Conservation (phyloP, 1,140 invertebrate species). For the Trichogramma pretiosum region DNA sequence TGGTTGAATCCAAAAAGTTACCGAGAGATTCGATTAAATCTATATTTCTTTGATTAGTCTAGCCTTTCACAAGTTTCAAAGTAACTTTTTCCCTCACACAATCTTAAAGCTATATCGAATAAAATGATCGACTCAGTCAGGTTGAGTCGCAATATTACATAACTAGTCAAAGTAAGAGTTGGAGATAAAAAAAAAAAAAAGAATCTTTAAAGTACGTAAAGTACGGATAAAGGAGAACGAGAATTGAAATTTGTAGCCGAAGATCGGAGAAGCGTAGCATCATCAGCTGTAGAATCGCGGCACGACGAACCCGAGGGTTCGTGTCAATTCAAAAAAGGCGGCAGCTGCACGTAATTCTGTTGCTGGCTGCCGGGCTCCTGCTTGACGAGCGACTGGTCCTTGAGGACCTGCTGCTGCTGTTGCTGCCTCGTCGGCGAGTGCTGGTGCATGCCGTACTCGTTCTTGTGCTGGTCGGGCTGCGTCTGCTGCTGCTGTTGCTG, state of each 20-base stretch:
- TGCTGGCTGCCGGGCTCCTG: slow-evolving; percentile 52
- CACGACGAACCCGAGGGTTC: slow-evolving; percentile 32
- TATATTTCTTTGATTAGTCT: too few species aligned
- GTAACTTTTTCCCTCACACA: too few species aligned
- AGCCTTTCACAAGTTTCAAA: too few species aligned
- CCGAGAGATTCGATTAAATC: too few species aligned
- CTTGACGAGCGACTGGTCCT: slow-evolving; percentile 51
- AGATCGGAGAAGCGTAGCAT: too few species aligned
- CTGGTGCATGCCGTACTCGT: slow-evolving; percentile 49
- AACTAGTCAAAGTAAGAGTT: too few species aligned
- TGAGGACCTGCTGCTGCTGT: slow-evolving; percentile 44
- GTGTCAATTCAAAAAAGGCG: slow-evolving; percentile 68
- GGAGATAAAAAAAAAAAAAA: too few species aligned
- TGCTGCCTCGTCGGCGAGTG: slow-evolving; percentile 32
- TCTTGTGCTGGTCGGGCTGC: slow-evolving; percentile 41
- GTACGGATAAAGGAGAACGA: neutral
- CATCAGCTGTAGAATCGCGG: slow-evolving; percentile 22
- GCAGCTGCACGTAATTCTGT: slow-evolving; percentile 59
- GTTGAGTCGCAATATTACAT: too few species aligned
- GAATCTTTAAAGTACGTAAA: neutral
- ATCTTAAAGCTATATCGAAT: too few species aligned
- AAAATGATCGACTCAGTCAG: too few species aligned
- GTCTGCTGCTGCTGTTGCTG: slow-evolving; percentile 41
- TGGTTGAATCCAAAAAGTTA: too few species aligned
- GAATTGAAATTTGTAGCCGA: too few species aligned